Percentiles rank a stretch among this genome's conserved stretches.
Conservation (phyloP, 2,888 invertebrate species). For the Platerodrilus igneus region DNA sequence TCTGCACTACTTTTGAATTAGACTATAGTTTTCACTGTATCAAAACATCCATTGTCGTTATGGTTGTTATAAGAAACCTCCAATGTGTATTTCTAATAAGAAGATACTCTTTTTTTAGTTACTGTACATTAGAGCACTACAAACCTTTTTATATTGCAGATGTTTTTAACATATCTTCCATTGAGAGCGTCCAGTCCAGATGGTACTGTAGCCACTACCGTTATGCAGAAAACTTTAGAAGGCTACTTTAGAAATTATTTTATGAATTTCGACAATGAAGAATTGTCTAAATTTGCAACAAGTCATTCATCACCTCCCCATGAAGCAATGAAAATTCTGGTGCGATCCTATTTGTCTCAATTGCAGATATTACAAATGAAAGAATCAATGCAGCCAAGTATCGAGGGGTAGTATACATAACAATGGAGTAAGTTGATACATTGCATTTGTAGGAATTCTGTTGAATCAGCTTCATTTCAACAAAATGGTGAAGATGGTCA, state of each 20-base stretch:
- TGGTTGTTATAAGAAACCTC: too few species aligned
- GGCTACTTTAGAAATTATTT: slow-evolving; percentile 47
- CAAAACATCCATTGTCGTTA: too few species aligned
- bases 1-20: too few species aligned
- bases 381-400: too few species aligned
- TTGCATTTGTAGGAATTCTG: not conserved
- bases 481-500: slow-evolving; percentile 5
- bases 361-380: slow-evolving; percentile 43
- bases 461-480: too few species aligned
- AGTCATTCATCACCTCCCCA: slow-evolving; percentile 49
- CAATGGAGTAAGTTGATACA: too few species aligned
- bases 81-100: too few species aligned
- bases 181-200: slow-evolving; percentile 60
- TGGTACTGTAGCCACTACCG: slow-evolving; percentile 48
- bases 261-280: slow-evolving; percentile 37
- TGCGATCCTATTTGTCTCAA: slow-evolving; percentile 56
- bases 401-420: too few species aligned
- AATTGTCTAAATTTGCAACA: slow-evolving; percentile 42
- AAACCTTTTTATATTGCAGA: slow-evolving; percentile 45
- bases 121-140: too few species aligned
- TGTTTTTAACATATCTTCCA: slow-evolving; percentile 63
- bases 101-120: too few species aligned
- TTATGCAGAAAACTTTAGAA: slow-evolving; percentile 52
- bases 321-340: slow-evolving; percentile 57
- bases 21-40: too few species aligned